Evolutionary conservation across 2,113 vertebrate genomes (phyloP).

Genomic region (Pelvicachromis taeniatus): DNA sequence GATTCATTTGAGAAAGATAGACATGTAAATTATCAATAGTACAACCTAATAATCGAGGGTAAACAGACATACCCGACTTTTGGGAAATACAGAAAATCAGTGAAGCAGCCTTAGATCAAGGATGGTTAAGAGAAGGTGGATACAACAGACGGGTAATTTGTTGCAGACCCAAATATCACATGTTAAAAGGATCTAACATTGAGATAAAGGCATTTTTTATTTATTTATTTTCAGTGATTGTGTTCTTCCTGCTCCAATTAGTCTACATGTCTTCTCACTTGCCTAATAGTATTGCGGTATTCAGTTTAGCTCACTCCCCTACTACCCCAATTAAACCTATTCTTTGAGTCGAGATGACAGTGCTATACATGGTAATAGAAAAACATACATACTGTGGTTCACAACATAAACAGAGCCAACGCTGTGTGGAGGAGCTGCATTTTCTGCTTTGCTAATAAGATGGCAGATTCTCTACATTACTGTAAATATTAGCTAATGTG

Average conservation of each 20-base stretch:
- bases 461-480: background rate
- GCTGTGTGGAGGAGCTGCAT: background rate
- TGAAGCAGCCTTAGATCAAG: background rate
- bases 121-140: background rate
- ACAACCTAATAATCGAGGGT: background rate
- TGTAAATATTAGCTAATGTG: background rate
- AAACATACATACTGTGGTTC: background rate
- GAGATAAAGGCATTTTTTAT: background rate
- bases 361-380: background rate
- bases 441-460: background rate
- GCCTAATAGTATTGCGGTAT: background rate
- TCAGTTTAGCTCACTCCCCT: background rate
- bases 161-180: background rate
- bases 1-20: background rate
- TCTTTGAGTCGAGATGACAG: background rate
- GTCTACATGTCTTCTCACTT: background rate
- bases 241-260: background rate
- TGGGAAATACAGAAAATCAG: constrained; percentile 50
- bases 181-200: background rate
- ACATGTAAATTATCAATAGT: background rate
- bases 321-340: background rate
- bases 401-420: background rate
- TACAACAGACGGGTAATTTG: background rate
- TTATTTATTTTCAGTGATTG: background rate
- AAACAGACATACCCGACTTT: background rate